Base-by-base conservation (phyloP, 1,140 invertebrate genomes). In the Caerostris darwini region DNA sequence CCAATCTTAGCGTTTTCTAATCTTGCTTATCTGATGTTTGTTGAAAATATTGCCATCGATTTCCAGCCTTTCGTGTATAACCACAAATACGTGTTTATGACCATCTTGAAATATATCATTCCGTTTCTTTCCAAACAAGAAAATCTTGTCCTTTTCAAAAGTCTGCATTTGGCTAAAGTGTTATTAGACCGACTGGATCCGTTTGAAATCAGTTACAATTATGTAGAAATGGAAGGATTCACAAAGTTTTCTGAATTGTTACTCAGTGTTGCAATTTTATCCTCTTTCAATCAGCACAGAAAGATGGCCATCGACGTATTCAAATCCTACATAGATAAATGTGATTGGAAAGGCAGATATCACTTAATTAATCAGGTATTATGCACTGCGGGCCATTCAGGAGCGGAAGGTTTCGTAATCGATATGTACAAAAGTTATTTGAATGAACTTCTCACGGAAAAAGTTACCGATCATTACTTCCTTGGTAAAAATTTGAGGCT, bases 11-110 rank as follows among this genome's bases (percentile, higher is more conserved):
- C 94, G 14, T 64, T 94, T 14, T 17, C 85, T 0, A 87, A 91
- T 88, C 64, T 94, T 12, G 53, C 89, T 0, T 94, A 94, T 50
- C 56, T 94, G n/a, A 81, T 94, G 34, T 94, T 94, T 87, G 89
- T 71, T 71, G 94, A 94, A 88, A 87, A 92, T 17, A 10, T 94
- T n/a, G 58, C 83, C 4, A 10, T 58, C 8, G 58, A 91, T 57
- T 91, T 56, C 59, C 89, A 87, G 14, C 94, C 94, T 34, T 88
- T 81, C 61, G 90, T 94, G 3, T 94, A 87, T 53, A 92, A 69
- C 12, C 94, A 86, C 14, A 12, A 50, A 19, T 92, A 77, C 61
- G 3, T 87, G 1, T 92, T 94, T 81, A 50, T 57, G 5, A 19
- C 17, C 5, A 53, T 87, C 34, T 7, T 94, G 14, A 87, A 86